Conservation (phyloP, 2,113 vertebrate species). For the Varanus salvator region DNA sequence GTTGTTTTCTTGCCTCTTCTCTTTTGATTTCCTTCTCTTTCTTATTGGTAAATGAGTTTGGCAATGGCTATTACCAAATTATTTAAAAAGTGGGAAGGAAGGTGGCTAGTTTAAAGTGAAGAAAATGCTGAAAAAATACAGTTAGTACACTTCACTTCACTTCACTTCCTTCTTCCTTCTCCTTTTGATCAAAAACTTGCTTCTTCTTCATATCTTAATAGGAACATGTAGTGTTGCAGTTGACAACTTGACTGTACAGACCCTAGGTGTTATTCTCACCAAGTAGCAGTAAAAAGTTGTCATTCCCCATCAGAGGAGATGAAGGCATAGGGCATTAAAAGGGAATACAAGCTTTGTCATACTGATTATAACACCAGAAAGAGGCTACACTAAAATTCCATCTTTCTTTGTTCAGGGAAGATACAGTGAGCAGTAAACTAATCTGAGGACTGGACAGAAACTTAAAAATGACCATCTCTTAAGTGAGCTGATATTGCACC, state of each 20-base stretch:
- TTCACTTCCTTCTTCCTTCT: neutral
- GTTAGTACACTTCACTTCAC: neutral
- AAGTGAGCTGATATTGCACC: neutral
- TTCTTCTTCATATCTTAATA: constrained; percentile 9
- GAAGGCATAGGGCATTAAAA: neutral
- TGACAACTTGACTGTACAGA: constrained; percentile 10
- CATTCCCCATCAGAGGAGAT: constrained; percentile 2
- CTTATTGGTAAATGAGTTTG: constrained; percentile 46
- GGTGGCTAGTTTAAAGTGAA: constrained; percentile 28
- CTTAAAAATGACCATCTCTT: constrained; percentile 9
- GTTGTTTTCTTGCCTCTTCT: constrained; percentile 70
- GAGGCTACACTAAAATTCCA: neutral
- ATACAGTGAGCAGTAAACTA: constrained; percentile 7
- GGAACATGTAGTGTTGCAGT: constrained; percentile 3
- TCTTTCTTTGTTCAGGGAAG: neutral
- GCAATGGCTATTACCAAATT: constrained; percentile 2
- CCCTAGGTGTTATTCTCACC: neutral
- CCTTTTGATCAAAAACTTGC: neutral
- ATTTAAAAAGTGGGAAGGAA: neutral
- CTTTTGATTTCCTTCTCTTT: constrained; percentile 64
- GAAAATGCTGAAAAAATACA: constrained; percentile 38
- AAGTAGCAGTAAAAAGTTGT: constrained; percentile 21
- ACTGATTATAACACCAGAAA: constrained; percentile 27
- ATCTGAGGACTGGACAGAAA: neutral
- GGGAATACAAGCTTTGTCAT: constrained; percentile 18